Conservation (phyloP, 2,797 vertebrate species). For the Ciconia nigra region DNA sequence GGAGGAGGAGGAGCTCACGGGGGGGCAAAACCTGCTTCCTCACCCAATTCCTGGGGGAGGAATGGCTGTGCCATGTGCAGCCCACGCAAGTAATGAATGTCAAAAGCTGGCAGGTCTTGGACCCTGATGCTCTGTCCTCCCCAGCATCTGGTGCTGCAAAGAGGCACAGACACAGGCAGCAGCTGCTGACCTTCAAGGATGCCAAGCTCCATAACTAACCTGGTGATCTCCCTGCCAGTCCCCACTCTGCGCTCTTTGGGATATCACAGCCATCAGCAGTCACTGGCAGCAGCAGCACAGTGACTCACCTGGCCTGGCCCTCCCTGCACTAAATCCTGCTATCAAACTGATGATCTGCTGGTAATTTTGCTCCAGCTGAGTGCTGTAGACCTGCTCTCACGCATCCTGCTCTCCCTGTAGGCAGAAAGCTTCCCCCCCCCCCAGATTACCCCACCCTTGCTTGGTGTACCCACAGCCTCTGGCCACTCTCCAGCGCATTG, state of each 20-base stretch:
- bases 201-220: background rate
- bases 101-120: background rate
- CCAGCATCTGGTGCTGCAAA: background rate
- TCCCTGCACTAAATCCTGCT: background rate
- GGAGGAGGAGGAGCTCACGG: rapidly evolving
- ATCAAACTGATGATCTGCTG: conserved; percentile 48
- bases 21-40: background rate
- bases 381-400: conserved; percentile 54
- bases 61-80: rapidly evolving
- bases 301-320: conserved; percentile 32
- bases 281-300: background rate
- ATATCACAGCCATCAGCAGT: conserved; percentile 14
- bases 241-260: background rate
- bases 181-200: background rate
- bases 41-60: background rate
- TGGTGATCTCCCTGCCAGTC: background rate
- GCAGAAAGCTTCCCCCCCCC: conserved; percentile 39
- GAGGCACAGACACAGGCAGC: background rate
- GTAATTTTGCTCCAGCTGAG: conserved; percentile 29
- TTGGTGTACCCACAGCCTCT: conserved; percentile 18
- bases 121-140: background rate
- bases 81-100: rapidly evolving
- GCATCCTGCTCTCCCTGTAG: conserved; percentile 51
- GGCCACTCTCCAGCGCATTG: conserved; percentile 33
- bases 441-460: conserved; percentile 33